These are phyloP conservation scores for Stercorarius parasiticus DNA, from an alignment of 2,113 vertebrate species.

Conservation along the genomic window DNA sequence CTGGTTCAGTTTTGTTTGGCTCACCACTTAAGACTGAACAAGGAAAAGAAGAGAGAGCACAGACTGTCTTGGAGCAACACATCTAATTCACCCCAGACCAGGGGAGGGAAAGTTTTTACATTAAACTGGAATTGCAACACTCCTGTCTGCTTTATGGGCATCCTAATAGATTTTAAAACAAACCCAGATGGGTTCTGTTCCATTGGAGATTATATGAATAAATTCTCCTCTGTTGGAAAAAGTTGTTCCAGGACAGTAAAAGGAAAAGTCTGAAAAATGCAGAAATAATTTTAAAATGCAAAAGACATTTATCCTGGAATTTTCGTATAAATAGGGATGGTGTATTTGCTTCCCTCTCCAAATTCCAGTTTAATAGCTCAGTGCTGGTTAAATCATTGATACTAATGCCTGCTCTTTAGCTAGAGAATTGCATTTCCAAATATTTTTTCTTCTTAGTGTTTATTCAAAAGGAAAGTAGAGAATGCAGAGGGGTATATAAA, in stretches of 20 bases:
- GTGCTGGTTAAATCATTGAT: background rate
- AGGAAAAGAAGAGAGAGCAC: background rate
- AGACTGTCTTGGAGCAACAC: background rate
- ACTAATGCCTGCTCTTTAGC: background rate
- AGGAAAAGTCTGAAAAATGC: background rate
- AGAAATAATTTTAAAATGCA: background rate
- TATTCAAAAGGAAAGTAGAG: background rate
- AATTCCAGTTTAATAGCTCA: background rate
- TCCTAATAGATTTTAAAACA: background rate
- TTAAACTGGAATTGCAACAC: background rate
- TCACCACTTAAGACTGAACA: background rate
- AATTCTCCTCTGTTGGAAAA: background rate
- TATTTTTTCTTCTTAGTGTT: background rate
- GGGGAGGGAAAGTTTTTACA: background rate
- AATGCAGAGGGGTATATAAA: background rate
- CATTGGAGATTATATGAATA: background rate
- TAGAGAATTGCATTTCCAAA: background rate
- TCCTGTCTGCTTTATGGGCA: background rate
- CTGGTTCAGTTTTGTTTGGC: background rate
- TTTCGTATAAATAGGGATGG: background rate
- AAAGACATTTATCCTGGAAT: background rate
- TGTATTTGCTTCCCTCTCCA: background rate
- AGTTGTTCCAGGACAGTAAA: background rate
- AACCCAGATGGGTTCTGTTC: background rate
- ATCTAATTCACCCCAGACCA: background rate